Base-by-base conservation (phyloP, 2,797 vertebrate genomes). In the Phylloscopus collybita region DNA sequence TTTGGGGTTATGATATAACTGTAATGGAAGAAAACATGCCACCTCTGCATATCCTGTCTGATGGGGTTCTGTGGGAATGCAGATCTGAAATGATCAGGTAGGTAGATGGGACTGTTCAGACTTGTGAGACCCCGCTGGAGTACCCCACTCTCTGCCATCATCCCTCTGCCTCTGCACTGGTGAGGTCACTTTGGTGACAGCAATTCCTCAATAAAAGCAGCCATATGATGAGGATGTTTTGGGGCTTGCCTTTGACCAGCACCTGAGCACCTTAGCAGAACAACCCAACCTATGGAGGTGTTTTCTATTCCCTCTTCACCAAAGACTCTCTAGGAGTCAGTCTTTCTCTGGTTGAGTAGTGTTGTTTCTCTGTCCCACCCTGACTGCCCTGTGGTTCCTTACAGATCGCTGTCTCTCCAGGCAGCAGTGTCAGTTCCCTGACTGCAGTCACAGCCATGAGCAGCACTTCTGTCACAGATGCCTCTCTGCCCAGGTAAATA, bases 371-470 rank as follows among this genome's bases (percentile, higher is more conserved):
- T 76, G 40, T 66, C 45, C 13, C 54, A 12, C 47, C 6, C 54
- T 88, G 64, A 69, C 42, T 3, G 1, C 45, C 82, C 30, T 93
- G 11, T 75, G 32, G 64, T 94, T 64, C 71, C 42, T 74, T 67
- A 12, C 62, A 99, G 99, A 98, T 99, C 1, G 95, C 98, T 12
- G 98, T 98, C 2, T 99, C 99, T 78, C 98, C 99, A 10, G 98
- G 99, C 57, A 99, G 99, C 95, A 99, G 98, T 22, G 98, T 98
- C 82, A 99, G 98, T 96, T 99, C 99, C 90, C 98, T 99, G 84
- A 99, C 99, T 61, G 98, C 99, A 21, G 98, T 99, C 70, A 99
- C 99, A 8, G 98, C 98, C 27, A 98, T 99, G 95, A 99, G 98
- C 94, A 99, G 98, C 96, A 98, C 98, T 96, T 99, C 99, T 7